Base-by-base conservation (phyloP, 2,113 vertebrate genomes). In the Anguilla japonica region DNA sequence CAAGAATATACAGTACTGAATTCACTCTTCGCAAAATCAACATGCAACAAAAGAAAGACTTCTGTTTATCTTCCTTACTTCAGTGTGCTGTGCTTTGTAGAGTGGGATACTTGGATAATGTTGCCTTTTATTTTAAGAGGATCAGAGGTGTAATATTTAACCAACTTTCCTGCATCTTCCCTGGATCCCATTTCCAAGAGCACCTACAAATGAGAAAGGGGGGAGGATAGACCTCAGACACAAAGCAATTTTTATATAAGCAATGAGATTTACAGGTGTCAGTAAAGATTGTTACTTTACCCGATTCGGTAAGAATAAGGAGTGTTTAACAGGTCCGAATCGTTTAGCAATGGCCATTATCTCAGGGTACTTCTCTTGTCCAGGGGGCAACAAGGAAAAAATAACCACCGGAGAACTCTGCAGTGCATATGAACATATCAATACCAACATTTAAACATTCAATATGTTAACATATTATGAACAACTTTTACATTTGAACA, bases 181-280 rank as follows among this genome's bases (percentile, higher is more conserved):
- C 75, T 2, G 0, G 86, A 79, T 20, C 86, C 88, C 95, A 96
- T 94, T 90, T 96, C 95, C 16, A 95, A 53, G 7, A 91, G 95
- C 0, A 88, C 94, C 95, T 96, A 88, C 15, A 41, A 26, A 79
- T 20, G 16, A 20, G n/a, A 20, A 20, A 20, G 8, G 83, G 26
- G 39, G 43, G 87, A 63, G 41, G 40, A n/a, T 0, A 80, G 29
- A 29, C 56, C n/a, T 29, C 29, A 20, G 43, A 18, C 7, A 63
- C 20, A 78, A 60, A 60, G 20, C 22, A 56, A 50, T 15, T 9
- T 53, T 53, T 29, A 26, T 29, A 83, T 5, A 56, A 22, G 53
- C 15, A 50, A 26, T 26, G 43, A 83, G 29, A 20, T 14, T 46
- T 18, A 82, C 14, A 43, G 22, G 5, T 15, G 3, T 82, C 4